phyloP scores from a whole-genome alignment of 2,113 vertebrate genomes.

The Podiceps cristatus region DNA sequence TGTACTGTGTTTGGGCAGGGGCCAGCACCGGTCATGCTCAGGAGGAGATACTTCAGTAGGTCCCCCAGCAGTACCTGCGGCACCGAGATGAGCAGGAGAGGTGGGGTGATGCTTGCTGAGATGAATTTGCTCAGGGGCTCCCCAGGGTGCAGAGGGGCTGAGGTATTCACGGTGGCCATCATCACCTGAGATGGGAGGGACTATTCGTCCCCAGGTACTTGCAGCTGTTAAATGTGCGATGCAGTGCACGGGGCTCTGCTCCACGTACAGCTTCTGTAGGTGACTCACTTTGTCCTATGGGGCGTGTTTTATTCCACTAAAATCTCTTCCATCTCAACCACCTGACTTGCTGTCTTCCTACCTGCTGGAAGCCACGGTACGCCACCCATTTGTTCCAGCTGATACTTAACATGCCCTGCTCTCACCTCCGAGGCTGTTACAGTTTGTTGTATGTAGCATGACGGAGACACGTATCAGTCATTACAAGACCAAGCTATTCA shows the following conservation, averaged over 20 bases:
- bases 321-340: background rate
- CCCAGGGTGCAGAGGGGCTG: background rate
- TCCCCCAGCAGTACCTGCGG: background rate
- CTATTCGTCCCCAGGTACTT: accelerated
- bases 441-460: background rate
- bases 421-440: background rate
- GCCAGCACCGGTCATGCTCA: accelerated
- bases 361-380: background rate
- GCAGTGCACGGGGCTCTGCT: background rate
- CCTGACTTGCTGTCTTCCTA: background rate
- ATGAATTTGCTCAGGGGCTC: background rate
- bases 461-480: background rate
- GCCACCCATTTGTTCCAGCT: background rate
- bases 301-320: background rate
- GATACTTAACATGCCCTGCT: background rate
- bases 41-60: background rate
- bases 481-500: background rate
- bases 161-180: background rate
- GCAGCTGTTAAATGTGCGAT: background rate
- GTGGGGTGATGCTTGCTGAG: background rate
- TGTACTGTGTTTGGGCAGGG: background rate
- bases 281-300: accelerated
- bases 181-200: background rate
- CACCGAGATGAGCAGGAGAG: background rate
- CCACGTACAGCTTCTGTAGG: background rate